Evolutionary conservation across 2,113 vertebrate species (phyloP), one percentile per base, ranked within the genome.

Genomic region (Telmatochromis brachygnathus): DNA sequence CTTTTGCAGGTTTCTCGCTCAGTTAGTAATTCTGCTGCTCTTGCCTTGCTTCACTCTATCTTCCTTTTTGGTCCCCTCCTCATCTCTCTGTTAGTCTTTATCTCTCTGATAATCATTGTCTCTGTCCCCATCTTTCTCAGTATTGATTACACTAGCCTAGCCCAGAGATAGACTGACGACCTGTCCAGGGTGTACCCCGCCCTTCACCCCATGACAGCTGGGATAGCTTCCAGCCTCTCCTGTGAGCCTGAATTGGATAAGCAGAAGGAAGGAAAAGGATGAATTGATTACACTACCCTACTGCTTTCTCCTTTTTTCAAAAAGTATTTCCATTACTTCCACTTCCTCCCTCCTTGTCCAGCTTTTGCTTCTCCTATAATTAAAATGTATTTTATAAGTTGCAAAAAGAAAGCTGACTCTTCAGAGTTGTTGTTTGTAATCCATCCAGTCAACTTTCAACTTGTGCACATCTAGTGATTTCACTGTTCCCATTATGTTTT

Each of bases 11-110:
- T 91, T 89, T 42, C 77, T 87, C 10, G 19, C 39, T 82, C 75
- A 35, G 7, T 82, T 81, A 77, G 45, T 86, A 80, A 80, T 85
- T 90, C 83, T 77, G 54, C 26, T 11, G 79, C 53, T 51, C 23
- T 84, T 87, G 82, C 88, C 84, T 90, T n/a, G 77, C 55, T 87
- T 87, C 80, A 86, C 79, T 53, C 70, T 49, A 33, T 49, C 49
- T 62, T 51, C 49, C 54, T 65, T 15, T 65, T 23, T 28, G 45
- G 21, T 33, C 2, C 55, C 19, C 68, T 14, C 21, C 15, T 56
- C 11, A 10, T 62, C 9, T 79, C 42, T 30, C 68, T 54, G 21
- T 73, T 51, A 9, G 51, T 49, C 54, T 45, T 45, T 73, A 28
- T 73, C 39, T 47, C 14, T 19, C 28, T 79, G 45, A 85, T 73